These are phyloP conservation scores for Schizotus pectinicornis DNA, from an alignment of 2,888 invertebrate species.

Conservation along the genomic window DNA sequence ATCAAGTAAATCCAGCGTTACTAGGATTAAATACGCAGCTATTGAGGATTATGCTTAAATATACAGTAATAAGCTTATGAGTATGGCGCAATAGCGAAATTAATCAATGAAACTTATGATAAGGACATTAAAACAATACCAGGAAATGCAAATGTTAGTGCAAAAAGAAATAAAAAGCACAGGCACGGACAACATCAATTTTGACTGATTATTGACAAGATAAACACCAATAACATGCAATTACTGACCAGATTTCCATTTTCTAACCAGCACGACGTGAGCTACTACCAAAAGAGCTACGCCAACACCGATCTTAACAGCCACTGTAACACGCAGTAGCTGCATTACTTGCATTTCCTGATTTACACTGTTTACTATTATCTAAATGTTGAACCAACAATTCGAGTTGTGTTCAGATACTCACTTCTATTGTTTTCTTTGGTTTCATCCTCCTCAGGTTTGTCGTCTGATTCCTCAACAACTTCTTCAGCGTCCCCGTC, in stretches of 20 bases:
- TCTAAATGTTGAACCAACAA: slow-evolving; percentile 11
- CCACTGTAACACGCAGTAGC: slow-evolving; percentile 74
- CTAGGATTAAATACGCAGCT: no score
- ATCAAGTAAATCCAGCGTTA: neutral
- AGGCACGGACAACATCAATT: slow-evolving; percentile 36
- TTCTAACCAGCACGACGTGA: slow-evolving; percentile 83
- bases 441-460: slow-evolving; percentile 22
- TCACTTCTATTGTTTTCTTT: slow-evolving; percentile 52
- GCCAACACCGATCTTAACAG: slow-evolving; percentile 85
- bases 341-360: slow-evolving; percentile 57
- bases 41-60: neutral
- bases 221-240: slow-evolving; percentile 42
- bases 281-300: slow-evolving; percentile 84
- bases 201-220: slow-evolving; percentile 22
- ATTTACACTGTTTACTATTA: slow-evolving; percentile 44
- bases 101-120: neutral
- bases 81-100: neutral
- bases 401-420: slow-evolving; percentile 25
- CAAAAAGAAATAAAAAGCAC: slow-evolving; percentile 35
- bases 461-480: slow-evolving; percentile 14
- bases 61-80: neutral
- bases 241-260: slow-evolving; percentile 77
- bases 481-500: slow-evolving; percentile 25
- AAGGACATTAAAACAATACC: slow-evolving; percentile 39
- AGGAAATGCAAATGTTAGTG: slow-evolving; percentile 58